Percentiles rank a stretch among this genome's conserved stretches.
These are phyloP conservation scores for Hiodon tergisus DNA, from an alignment of 2,113 vertebrate genomes.

Conservation along the genomic window DNA sequence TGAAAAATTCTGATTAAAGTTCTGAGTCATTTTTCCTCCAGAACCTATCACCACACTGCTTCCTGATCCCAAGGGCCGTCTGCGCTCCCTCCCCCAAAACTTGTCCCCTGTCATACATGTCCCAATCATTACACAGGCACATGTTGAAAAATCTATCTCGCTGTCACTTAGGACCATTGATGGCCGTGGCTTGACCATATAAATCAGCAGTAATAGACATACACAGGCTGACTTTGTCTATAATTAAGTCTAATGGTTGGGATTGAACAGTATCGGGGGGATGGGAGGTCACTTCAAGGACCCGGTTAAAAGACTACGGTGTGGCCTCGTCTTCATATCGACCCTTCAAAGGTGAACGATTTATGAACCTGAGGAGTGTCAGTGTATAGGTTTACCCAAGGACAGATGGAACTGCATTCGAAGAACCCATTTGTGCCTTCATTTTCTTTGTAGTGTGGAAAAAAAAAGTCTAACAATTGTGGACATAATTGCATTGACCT, in stretches of 20 bases:
- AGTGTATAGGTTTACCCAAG: neutral
- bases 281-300: conserved; percentile 36
- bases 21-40: neutral
- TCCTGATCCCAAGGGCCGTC: neutral
- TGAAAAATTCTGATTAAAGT: neutral
- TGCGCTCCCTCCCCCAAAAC: neutral
- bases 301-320: conserved; percentile 28
- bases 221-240: conserved; percentile 32
- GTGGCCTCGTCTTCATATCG: neutral
- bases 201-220: conserved; percentile 37
- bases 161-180: conserved; percentile 32
- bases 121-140: conserved; percentile 21
- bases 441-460: too few relatives aligned
- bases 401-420: too few relatives aligned
- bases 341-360: conserved; percentile 9
- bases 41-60: neutral
- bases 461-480: too few relatives aligned
- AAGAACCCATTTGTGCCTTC: too few relatives aligned
- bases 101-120: neutral
- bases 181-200: conserved; percentile 29
- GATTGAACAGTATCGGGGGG: conserved; percentile 11
- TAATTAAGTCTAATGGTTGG: conserved; percentile 30
- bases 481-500: too few relatives aligned
- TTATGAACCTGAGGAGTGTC: neutral
- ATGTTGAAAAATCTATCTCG: conserved; percentile 37